Evolutionary conservation across 1,140 invertebrate genomes (phyloP), one percentile per base, ranked within the genome.

Genomic region (Bombus vancouverensis): DNA sequence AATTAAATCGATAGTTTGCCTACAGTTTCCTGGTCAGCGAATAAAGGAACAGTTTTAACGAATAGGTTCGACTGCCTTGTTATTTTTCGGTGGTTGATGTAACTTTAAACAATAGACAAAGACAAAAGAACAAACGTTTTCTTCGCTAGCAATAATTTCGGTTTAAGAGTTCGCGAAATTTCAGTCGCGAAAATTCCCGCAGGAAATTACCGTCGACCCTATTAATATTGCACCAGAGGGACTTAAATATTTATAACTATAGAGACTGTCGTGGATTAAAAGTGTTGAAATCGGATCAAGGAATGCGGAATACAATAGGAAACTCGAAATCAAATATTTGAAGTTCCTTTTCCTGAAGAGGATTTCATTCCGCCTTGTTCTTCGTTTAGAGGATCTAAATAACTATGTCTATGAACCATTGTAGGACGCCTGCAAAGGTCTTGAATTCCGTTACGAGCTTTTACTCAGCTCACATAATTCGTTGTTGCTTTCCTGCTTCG

Each of bases 251-350:
- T 77, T 62, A 25, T 42, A 13, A 59, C 47, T 37, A 22, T 76
- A 53, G 47, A 53, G 47, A 22, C 47, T 5, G 47, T 39, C 22
- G 47, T 37, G 34, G 74, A 76, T 76, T 76, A 77, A 39, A 37
- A 74, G 42, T 47, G 72, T 74, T 74, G 42, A 74, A 74, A 74
- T 74, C 42, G 72, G 72, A 74, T 74, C 47, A 47, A 37, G 82
- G 39, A 32, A 59, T 42, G 66, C 68, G 34, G 34, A 34, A 47
- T n/a, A 77, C 47, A 82, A 80, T 53, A 81, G 89, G 87, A 86
- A 88, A 80, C 88, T 90, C 83, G 82, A 87, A 86, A 42, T 77
- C 53, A 62, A 65, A 77, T 77, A 77, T 65, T 77, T 76, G 47
- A 10, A 77, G 57, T 62, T 65, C 75, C 34, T 62, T 34, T 39